These are phyloP conservation scores for Drosophila parabipectinata DNA, from an alignment of 1,140 invertebrate genomes.

Conservation along the genomic window DNA sequence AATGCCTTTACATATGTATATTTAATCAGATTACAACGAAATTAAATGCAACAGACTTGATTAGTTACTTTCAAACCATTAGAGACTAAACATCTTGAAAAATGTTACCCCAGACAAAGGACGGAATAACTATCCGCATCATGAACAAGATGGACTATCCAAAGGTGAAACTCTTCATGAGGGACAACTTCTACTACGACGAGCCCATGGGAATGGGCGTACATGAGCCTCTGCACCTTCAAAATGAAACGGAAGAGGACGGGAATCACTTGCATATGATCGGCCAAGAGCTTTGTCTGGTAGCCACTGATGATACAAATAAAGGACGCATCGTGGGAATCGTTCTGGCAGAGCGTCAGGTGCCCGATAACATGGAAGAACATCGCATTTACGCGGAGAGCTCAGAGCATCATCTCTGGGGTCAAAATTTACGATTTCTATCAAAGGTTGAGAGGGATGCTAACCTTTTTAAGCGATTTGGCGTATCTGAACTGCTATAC, in stretches of 20 bases:
- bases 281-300: conserved; percentile 31
- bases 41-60: too few species aligned
- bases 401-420: conserved; percentile 9
- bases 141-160: conserved; percentile 41
- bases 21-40: too few species aligned
- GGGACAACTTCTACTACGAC: conserved; percentile 27
- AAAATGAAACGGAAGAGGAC: conserved; percentile 27
- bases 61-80: too few species aligned
- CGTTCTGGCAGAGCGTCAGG: conserved; percentile 25
- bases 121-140: conserved; percentile 34
- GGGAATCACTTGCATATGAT: conserved; percentile 29
- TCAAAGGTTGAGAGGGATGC: conserved; percentile 34
- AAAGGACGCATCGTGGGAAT: conserved; percentile 39
- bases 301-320: conserved; percentile 28
- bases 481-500: conserved; percentile 35
- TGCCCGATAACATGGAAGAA: conserved; percentile 26
- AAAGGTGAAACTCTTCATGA: conserved; percentile 29
- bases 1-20: too few species aligned
- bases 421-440: conserved; percentile 16
- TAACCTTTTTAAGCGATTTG: conserved; percentile 37
- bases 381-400: conserved; percentile 34
- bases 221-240: neutral
- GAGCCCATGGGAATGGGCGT: conserved; percentile 32
- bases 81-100: neutral
- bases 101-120: conserved; percentile 8